Evolutionary conservation across 2,113 vertebrate species (phyloP).

Genomic region (Pionites leucogaster): DNA sequence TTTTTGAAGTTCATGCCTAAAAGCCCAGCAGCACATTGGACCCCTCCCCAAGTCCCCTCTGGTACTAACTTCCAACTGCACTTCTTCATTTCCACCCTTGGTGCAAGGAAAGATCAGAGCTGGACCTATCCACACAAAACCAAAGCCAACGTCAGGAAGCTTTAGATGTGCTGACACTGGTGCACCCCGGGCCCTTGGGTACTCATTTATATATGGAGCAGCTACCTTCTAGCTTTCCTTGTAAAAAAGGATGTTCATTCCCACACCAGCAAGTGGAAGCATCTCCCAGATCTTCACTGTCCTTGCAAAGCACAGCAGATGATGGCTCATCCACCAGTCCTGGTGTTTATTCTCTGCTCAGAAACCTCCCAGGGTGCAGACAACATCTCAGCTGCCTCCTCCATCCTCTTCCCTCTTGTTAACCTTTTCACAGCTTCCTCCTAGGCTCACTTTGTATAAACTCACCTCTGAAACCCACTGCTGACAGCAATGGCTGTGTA

Average conservation of each 20-base stretch:
- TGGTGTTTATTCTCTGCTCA: background rate
- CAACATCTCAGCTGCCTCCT: background rate
- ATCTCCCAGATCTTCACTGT: background rate
- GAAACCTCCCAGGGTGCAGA: background rate
- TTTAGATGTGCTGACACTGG: background rate
- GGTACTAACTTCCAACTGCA: background rate
- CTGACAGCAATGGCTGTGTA: background rate
- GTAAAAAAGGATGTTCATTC: background rate
- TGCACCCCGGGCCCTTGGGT: rapidly evolving
- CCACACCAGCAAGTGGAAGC: background rate
- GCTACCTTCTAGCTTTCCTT: background rate
- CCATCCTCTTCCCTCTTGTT: background rate
- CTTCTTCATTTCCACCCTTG: background rate
- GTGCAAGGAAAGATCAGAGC: background rate
- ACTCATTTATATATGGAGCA: background rate
- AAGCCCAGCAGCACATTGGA: background rate
- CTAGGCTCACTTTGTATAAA: background rate
- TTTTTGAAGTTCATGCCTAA: background rate
- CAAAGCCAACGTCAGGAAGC: rapidly evolving
- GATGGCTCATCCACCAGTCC: background rate
- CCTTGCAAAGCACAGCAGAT: background rate
- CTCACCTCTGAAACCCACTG: background rate
- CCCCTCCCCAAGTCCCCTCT: background rate
- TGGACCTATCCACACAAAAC: background rate
- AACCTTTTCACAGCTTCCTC: background rate